phyloP scores from a whole-genome alignment of 2,797 vertebrate genomes.

The Merluccius polli region DNA sequence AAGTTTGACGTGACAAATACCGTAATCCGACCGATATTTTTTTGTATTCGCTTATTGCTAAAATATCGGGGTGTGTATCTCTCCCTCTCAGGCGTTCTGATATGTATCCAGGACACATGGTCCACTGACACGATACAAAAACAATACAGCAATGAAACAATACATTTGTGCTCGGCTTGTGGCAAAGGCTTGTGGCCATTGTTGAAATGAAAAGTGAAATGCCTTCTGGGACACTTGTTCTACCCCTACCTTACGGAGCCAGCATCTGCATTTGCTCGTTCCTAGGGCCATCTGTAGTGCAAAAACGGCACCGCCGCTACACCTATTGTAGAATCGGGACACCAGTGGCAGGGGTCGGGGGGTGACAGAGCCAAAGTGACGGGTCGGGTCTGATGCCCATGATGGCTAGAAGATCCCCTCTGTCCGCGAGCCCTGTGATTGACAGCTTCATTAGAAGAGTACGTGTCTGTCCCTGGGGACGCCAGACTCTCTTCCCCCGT shows the following conservation, averaged over 20 bases:
- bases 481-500: constrained; percentile 46
- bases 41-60: neutral
- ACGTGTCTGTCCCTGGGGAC: constrained; percentile 55
- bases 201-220: neutral
- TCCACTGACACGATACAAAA: neutral
- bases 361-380: neutral
- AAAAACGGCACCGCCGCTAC: no score
- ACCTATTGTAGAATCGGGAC: no score
- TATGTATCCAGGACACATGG: neutral
- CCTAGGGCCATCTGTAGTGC: no score
- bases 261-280: no score
- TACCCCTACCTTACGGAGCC: no score
- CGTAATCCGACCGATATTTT: neutral
- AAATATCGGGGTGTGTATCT: neutral
- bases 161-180: no score
- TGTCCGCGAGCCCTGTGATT: constrained; percentile 62
- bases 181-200: neutral
- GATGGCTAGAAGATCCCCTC: constrained; percentile 47
- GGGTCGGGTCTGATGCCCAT: constrained; percentile 21
- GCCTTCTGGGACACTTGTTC: neutral
- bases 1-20: no score
- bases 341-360: neutral
- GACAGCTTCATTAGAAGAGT: constrained; percentile 78
- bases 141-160: neutral
- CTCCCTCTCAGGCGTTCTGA: neutral